These are phyloP conservation scores for Philonicus albiceps DNA, from an alignment of 2,888 invertebrate genomes.

Conservation along the genomic window DNA sequence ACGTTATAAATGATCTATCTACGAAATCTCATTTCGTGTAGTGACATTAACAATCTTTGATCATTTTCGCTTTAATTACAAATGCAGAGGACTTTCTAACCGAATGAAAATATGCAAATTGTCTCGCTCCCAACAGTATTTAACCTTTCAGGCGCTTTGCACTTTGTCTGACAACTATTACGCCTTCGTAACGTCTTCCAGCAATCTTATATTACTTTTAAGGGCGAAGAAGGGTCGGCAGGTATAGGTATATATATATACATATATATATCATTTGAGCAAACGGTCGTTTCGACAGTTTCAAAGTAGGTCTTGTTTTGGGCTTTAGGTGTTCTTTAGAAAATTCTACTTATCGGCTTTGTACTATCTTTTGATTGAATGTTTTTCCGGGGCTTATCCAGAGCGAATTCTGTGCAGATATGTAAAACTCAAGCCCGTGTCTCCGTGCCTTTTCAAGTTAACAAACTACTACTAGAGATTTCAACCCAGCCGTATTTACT, in stretches of 20 bases:
- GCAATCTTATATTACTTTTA: neutral
- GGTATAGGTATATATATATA: neutral
- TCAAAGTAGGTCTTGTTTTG: neutral
- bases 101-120: conserved; percentile 24
- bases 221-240: neutral
- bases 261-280: neutral
- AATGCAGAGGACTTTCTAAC: neutral
- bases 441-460: neutral
- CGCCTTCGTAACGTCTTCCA: neutral
- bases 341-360: neutral
- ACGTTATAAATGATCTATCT: neutral
- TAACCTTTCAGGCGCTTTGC: neutral
- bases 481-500: neutral
- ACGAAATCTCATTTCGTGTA: neutral
- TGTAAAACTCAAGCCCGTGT: neutral
- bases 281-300: neutral
- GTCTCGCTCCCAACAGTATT: neutral
- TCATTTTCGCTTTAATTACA: conserved; percentile 15
- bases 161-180: neutral
- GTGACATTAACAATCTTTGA: conserved; percentile 12
- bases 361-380: conserved; percentile 16
- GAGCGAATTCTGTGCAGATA: neutral
- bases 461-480: neutral
- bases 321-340: neutral
- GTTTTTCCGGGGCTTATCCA: neutral